phyloP scores from a whole-genome alignment of 2,888 invertebrate genomes.

The Blomia tropicalis region DNA sequence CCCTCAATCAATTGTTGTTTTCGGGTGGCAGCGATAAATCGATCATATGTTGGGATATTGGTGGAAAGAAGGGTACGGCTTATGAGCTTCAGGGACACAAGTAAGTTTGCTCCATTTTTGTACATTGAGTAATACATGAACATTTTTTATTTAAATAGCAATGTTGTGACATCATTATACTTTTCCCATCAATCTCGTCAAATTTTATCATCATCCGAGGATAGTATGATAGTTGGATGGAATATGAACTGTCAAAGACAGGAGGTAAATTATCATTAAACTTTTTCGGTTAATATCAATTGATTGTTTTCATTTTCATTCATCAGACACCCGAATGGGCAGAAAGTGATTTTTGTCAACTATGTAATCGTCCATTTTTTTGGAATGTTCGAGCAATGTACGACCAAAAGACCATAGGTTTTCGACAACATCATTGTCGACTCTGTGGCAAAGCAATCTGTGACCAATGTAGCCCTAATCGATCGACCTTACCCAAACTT shows the following conservation, averaged over 20 bases:
- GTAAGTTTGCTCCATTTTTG: conserved; percentile 41
- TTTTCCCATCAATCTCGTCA: conserved; percentile 63
- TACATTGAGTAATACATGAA: too few species aligned
- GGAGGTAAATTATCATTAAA: conserved; percentile 48
- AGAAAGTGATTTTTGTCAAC: conserved; percentile 81
- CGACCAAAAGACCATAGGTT: conserved; percentile 80
- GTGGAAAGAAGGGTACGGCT: conserved; percentile 85
- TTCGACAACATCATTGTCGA: conserved; percentile 49
- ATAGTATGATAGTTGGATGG: conserved; percentile 81
- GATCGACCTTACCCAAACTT: conserved; percentile 79
- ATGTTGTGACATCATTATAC: conserved; percentile 73
- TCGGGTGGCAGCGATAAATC: conserved; percentile 90
- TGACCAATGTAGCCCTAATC: conserved; percentile 71
- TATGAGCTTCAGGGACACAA: conserved; percentile 92
- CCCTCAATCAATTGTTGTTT: conserved; percentile 69
- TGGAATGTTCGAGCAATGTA: conserved; percentile 99
- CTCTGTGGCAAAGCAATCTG: conserved; percentile 86
- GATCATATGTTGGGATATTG: conserved; percentile 97
- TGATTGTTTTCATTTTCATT: conserved; percentile 16
- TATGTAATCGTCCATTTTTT: conserved; percentile 88
- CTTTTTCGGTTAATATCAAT: too few species aligned
- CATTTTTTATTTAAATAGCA: conserved; percentile 45
- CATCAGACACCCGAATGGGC: conserved; percentile 74
- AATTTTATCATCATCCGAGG: conserved; percentile 74
- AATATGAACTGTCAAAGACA: conserved; percentile 72